Evolutionary conservation across 2,888 invertebrate genomes (phyloP).

Genomic region (Macroteleia sp.): DNA sequence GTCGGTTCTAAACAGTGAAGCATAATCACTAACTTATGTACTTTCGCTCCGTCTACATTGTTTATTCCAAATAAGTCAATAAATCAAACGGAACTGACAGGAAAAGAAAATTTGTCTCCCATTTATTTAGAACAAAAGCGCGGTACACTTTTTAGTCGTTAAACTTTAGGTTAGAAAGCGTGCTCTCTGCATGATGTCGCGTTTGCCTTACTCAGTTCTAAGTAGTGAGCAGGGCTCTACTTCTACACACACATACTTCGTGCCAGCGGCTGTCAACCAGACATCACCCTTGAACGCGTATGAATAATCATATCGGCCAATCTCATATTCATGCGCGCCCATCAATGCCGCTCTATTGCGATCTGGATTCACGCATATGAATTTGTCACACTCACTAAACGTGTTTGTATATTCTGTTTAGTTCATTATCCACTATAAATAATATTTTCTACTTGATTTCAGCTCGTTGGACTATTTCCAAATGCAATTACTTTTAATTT

Average conservation of each 20-base stretch:
- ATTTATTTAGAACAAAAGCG: slow-evolving; percentile 42
- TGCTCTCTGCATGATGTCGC: slow-evolving; percentile 66
- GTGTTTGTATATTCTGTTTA: slow-evolving; percentile 69
- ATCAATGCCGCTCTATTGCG: slow-evolving; percentile 65
- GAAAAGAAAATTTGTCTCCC: slow-evolving; percentile 25
- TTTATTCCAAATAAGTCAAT: no score
- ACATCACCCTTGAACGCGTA: slow-evolving; percentile 75
- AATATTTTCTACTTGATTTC: slow-evolving; percentile 42
- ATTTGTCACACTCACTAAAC: slow-evolving; percentile 69
- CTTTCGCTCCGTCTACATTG: no score
- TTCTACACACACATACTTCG: slow-evolving; percentile 42
- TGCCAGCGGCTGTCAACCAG: slow-evolving; percentile 78
- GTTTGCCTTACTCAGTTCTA: slow-evolving; percentile 71
- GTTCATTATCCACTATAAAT: slow-evolving; percentile 54
- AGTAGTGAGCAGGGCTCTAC: slow-evolving; percentile 57
- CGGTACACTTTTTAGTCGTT: slow-evolving; percentile 40
- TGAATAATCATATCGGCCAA: slow-evolving; percentile 78
- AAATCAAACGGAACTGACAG: slow-evolving; percentile 26
- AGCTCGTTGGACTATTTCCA: slow-evolving; percentile 9
- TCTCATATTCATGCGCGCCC: slow-evolving; percentile 74
- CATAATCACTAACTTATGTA: no score
- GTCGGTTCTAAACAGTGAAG: no score
- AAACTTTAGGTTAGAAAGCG: slow-evolving; percentile 61
- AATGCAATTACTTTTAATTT: no score
- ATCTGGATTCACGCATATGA: slow-evolving; percentile 66